phyloP scores from a whole-genome alignment of 2,888 invertebrate genomes.

The Choreutis nemorana region DNA sequence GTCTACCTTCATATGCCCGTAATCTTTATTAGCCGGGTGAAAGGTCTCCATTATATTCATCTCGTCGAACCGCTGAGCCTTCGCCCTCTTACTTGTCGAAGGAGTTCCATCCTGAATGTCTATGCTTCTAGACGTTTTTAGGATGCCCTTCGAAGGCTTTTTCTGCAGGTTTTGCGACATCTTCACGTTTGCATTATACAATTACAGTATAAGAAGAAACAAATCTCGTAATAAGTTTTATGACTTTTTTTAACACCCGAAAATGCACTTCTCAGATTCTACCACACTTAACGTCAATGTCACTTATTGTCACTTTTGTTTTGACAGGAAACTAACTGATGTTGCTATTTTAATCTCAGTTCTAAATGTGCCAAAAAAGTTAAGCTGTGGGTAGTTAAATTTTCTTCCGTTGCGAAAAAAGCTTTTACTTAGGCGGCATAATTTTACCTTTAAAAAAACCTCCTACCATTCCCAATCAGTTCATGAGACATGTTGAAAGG shows the following conservation, averaged over 20 bases:
- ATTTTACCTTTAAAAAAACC: too few relatives aligned
- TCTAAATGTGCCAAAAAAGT: too few relatives aligned
- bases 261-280: background rate
- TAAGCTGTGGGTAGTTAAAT: too few relatives aligned
- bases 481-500: too few relatives aligned
- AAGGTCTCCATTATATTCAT: constrained; percentile 98
- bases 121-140: constrained; percentile 92
- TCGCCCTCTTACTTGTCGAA: constrained; percentile 53
- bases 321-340: too few relatives aligned
- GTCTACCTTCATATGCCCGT: constrained; percentile 97
- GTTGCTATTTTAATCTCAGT: background rate
- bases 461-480: too few relatives aligned
- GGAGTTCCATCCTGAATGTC: constrained; percentile 70
- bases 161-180: constrained; percentile 85
- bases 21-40: constrained; percentile 98
- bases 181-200: constrained; percentile 9
- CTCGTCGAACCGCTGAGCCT: constrained; percentile 93
- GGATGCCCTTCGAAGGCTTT: constrained; percentile 87
- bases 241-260: background rate
- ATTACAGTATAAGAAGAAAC: background rate
- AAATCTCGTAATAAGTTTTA: too few relatives aligned
- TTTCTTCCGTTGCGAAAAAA: too few relatives aligned
- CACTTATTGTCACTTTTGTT: background rate
- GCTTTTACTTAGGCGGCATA: too few relatives aligned
- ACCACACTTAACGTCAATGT: background rate